Percentiles rank a stretch among this genome's conserved stretches.
These are phyloP conservation scores for Anolis carolinensis DNA, from an alignment of 2,113 vertebrate genomes.

Conservation along the genomic window DNA sequence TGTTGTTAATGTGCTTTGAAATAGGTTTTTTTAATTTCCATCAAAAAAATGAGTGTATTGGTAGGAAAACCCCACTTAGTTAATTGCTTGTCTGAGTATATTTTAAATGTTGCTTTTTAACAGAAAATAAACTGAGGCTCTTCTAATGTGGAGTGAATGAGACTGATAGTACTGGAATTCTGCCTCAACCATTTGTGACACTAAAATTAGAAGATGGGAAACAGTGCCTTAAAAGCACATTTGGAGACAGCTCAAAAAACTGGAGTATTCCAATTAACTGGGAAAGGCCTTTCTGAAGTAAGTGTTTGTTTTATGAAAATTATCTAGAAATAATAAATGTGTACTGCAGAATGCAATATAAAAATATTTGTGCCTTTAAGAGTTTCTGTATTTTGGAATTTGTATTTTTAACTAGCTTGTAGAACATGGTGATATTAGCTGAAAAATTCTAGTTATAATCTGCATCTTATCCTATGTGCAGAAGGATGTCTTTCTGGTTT, in stretches of 20 bases:
- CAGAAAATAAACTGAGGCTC: slow-evolving; percentile 25
- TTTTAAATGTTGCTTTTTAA: slow-evolving; percentile 27
- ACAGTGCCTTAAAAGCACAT: slow-evolving; percentile 94
- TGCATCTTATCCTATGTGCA: neutral
- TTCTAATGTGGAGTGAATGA: neutral
- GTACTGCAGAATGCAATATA: neutral
- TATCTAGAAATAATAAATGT: neutral
- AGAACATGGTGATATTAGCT: neutral
- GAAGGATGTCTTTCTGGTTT: neutral
- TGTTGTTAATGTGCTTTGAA: neutral
- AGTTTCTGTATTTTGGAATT: neutral
- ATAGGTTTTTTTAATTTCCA: fast-evolving
- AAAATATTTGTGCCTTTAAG: neutral
- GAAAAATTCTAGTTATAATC: neutral
- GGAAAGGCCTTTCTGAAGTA: slow-evolving; percentile 92
- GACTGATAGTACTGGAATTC: slow-evolving; percentile 3
- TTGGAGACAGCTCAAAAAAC: slow-evolving; percentile 98
- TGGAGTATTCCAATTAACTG: slow-evolving; percentile 94
- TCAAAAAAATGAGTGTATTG: neutral
- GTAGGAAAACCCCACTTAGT: neutral
- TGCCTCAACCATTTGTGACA: neutral
- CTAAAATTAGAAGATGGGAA: slow-evolving; percentile 83
- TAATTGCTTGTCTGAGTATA: neutral
- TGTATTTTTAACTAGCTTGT: neutral
- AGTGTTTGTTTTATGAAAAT: slow-evolving; percentile 1